Conservation (phyloP, 64 coral and sea anemone species). For the Orbicella faveolata region DNA sequence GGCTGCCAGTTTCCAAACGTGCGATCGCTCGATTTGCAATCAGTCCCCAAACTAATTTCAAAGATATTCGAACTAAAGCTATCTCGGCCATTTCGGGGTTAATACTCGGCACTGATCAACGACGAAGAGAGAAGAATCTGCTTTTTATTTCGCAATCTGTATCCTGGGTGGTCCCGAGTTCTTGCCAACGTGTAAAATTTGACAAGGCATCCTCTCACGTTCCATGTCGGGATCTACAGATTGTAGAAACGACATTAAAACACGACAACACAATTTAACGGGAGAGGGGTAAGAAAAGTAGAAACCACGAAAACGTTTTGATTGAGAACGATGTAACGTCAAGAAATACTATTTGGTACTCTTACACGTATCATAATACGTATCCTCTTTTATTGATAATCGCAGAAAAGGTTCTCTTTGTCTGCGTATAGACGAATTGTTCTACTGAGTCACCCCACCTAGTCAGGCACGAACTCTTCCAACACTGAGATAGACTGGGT, state of each 20-base stretch:
- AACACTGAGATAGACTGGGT: background rate
- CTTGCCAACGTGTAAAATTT: slow-evolving; percentile 47
- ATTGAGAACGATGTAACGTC: background rate
- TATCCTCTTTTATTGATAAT: too few relatives aligned
- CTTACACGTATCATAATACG: too few relatives aligned
- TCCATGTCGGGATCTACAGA: background rate
- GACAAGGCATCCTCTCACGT: background rate
- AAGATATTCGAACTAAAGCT: slow-evolving; percentile 77
- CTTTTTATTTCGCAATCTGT: background rate
- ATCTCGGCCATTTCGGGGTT: slow-evolving; percentile 74
- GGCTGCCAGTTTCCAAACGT: slow-evolving; percentile 68
- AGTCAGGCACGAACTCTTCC: too few relatives aligned
- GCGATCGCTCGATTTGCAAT: slow-evolving; percentile 91
- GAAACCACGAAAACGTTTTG: background rate
- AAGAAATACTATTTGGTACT: background rate
- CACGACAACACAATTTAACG: background rate
- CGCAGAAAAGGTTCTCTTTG: too few relatives aligned
- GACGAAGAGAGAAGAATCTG: background rate
- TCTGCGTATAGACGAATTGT: too few relatives aligned
- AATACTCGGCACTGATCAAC: background rate
- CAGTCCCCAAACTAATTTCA: slow-evolving; percentile 89
- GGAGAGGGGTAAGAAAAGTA: background rate
- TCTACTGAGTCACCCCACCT: background rate
- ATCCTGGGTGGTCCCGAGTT: background rate
- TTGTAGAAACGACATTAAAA: background rate